Percentiles rank a stretch among this genome's conserved stretches.
Conservation (phyloP, 35 echinoderm and acorn worm genomes). For the Patiria miniata region DNA sequence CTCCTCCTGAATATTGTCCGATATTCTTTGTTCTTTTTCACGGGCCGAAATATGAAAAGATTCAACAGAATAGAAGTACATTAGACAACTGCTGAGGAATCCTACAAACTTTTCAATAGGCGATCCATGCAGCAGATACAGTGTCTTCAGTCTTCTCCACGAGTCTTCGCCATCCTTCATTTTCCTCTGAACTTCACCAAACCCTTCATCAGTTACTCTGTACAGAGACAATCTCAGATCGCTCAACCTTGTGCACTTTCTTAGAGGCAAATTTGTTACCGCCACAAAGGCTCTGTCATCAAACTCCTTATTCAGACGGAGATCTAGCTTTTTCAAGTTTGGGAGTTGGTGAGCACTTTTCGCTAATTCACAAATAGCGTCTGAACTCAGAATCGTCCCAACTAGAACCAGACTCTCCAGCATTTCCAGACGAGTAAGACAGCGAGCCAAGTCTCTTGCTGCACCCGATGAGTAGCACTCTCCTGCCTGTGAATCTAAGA, state of each 20-base stretch:
- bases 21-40: too few species aligned
- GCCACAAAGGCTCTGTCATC: neutral
- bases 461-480: neutral
- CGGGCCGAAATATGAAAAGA: neutral
- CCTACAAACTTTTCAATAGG: neutral
- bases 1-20: too few species aligned
- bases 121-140: neutral
- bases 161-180: neutral
- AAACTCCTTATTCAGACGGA: neutral
- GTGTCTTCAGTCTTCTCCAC: neutral
- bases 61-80: neutral
- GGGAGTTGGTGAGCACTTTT: neutral
- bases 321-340: neutral
- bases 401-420: neutral
- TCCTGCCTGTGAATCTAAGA: neutral
- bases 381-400: neutral
- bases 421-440: neutral
- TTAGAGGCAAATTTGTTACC: neutral
- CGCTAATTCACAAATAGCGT: neutral
- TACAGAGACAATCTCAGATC: conserved; percentile 12
- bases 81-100: neutral
- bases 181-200: neutral
- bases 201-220: neutral
- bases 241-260: neutral
- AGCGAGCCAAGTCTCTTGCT: neutral